A percentile compares a stretch with the other conserved stretches of the same genome.
Evolutionary conservation across 2,888 invertebrate species (phyloP).

Genomic region (Diarsia dahlii): DNA sequence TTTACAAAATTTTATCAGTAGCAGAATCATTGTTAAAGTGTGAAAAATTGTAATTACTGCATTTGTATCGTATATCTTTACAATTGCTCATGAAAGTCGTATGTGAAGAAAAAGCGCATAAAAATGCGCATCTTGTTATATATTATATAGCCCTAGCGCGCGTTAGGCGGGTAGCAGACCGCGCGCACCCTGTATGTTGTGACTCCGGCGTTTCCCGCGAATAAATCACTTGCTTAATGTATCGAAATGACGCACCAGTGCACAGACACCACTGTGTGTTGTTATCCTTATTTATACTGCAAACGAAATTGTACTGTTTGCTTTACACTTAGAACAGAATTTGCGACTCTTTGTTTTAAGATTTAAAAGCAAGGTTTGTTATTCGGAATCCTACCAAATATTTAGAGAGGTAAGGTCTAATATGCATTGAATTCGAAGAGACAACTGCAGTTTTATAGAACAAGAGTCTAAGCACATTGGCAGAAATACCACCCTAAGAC

Average conservation of each 20-base stretch:
- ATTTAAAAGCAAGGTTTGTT: background rate
- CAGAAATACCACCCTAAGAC: slow-evolving; percentile 19
- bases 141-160: slow-evolving; percentile 78
- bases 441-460: slow-evolving; percentile 77
- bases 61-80: slow-evolving; percentile 22
- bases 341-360: slow-evolving; percentile 1
- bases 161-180: slow-evolving; percentile 65
- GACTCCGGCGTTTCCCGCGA: slow-evolving; percentile 86
- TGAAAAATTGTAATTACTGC: slow-evolving; percentile 30
- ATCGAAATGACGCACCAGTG: slow-evolving; percentile 86
- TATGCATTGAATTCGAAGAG: slow-evolving; percentile 53
- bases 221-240: slow-evolving; percentile 90
- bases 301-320: slow-evolving; percentile 64
- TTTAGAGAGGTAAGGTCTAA: slow-evolving; percentile 16
- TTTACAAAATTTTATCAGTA: slow-evolving; percentile 6
- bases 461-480: slow-evolving; percentile 66
- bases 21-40: slow-evolving; percentile 28
- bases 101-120: slow-evolving; percentile 35
- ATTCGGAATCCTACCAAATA: slow-evolving; percentile 30
- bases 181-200: slow-evolving; percentile 83
- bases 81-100: slow-evolving; percentile 37
- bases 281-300: slow-evolving; percentile 71
- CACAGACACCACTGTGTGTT: slow-evolving; percentile 72
- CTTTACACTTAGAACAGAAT: background rate
- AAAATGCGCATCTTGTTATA: slow-evolving; percentile 55